phyloP scores from a whole-genome alignment of 53 echinoderm and acorn worm genomes.

The Luidia sarsii region DNA sequence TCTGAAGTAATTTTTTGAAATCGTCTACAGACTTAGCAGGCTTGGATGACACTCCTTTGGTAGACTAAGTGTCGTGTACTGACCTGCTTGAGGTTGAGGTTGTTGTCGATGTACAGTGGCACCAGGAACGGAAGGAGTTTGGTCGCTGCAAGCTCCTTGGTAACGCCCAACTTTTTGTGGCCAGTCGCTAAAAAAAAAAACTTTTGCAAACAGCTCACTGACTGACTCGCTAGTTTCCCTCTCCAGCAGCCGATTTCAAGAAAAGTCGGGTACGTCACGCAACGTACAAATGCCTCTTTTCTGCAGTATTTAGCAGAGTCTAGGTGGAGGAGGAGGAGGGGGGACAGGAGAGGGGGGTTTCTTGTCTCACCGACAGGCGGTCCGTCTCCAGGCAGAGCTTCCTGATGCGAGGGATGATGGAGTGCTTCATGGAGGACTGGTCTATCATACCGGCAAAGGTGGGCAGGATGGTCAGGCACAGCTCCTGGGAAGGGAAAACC shows the following conservation, averaged over 20 bases:
- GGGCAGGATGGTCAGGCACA: conserved; percentile 88
- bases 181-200: conserved; percentile 64
- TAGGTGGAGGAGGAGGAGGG: too few relatives aligned
- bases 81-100: conserved; percentile 88
- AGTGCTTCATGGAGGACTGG: conserved; percentile 83
- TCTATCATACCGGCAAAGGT: conserved; percentile 94
- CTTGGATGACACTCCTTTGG: too few relatives aligned
- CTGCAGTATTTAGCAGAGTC: too few relatives aligned
- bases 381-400: conserved; percentile 86
- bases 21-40: too few relatives aligned
- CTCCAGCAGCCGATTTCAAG: too few relatives aligned
- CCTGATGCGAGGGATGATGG: conserved; percentile 86
- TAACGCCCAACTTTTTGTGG: conserved; percentile 95
- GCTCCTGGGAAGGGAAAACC: conserved; percentile 55
- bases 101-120: conserved; percentile 88
- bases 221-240: too few relatives aligned
- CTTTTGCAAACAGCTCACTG: too few relatives aligned
- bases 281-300: too few relatives aligned
- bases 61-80: too few relatives aligned
- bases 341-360: too few relatives aligned
- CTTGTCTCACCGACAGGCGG: conserved; percentile 77
- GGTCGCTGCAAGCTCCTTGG: conserved; percentile 85
- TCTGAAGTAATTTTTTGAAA: too few relatives aligned
- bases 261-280: too few relatives aligned
- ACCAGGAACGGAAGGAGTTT: conserved; percentile 86